Evolutionary conservation across 2,113 vertebrate species (phyloP), one percentile per base, ranked within the genome.

Genomic region (Ovis aries): DNA sequence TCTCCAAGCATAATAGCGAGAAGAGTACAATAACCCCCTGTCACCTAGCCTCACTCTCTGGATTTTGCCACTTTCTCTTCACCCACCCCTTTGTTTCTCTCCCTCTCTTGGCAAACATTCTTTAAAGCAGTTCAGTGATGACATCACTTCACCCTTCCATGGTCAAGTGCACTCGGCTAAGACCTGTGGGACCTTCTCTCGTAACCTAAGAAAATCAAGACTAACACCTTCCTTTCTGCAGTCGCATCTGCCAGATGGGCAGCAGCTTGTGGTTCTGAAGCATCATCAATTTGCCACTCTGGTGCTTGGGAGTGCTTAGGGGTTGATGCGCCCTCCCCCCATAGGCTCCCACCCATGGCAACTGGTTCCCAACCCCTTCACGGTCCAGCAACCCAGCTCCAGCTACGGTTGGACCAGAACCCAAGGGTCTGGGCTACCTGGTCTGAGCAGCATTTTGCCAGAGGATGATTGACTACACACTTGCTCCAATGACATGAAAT

Each of bases 341-440:
- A 0, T 19, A 40, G 11, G 53, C 25, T 48, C 62, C 62, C 74
- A 52, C 36, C 78, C 2, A 6, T 77, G 27, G 5, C 11, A 83
- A 77, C 77, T 48, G 62, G 13, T 36, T 36, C 45, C 55, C 78
- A 31, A 7, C 17, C 43, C 52, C 3, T 17, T 33, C 3, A 0
- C 0, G 0, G 7, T n/a, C 25, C 45, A 62, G 21, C 0, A 0
- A 29, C 5, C 23, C 45, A 7, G n/a, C n/a, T 50, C 19, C 0
- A 17, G 19, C 7, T 33, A 8, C 4, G 1, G 33, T 11, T 3
- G 23, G 52, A 27, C 60, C 13, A 4, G 62, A 78, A 82, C 33
- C 88, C 86, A 29, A 50, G 60, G 62, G 36, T 45, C 40, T 5
- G 0, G 59, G 78, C 3, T 25, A 16, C 59, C 77, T 16, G 14